Evolutionary conservation across 2,797 vertebrate genomes (phyloP), one percentile per base, ranked within the genome.

Genomic region (Sardinella longiceps): DNA sequence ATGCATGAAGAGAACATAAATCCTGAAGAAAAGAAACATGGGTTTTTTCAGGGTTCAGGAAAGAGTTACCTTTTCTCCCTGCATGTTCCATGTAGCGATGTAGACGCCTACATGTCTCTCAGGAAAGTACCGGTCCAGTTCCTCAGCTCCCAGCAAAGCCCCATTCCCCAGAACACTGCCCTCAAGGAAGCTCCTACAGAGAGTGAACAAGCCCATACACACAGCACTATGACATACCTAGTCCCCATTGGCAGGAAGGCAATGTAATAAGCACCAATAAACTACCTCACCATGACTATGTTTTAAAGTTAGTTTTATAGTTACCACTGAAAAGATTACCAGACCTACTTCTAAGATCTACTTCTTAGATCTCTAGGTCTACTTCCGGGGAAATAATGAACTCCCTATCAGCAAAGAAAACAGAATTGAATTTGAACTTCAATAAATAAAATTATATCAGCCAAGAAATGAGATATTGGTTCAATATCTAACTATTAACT

Each of bases 81-180:
- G 98, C 98, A 99, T 99, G 93, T 99, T 99, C 98, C 98, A 99
- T 0, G 98, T 99, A 89, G 95, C 94, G 53, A 99, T 89, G 51
- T 97, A 99, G 86, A 99, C 87, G 7, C 96, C 95, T 81, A 98
- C 9, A 28, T 63, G 95, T 86, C 98, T 93, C 84, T 98, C 93
- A 0, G 98, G 98, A 89, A 99, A 99, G 90, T 98, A 97, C 0
- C 98, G 97, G 87, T 97, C 96, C 77, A 99, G 94, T 90, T 99
- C 98, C 39, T 98, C 97, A 0, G 97, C 96, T 51, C 98, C 98
- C 33, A 99, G 94, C 89, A 99, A 93, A 80, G 98, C 97, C 45
- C 98, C 97, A 0, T 88, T 97, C 0, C 97, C 97, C 92, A 99
- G 89, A 80, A 99, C 95, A 83, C 98, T 98, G 87, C 98, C 98